Evolutionary conservation across 2,888 invertebrate species (phyloP).

Genomic region (Sabatieria punctata): DNA sequence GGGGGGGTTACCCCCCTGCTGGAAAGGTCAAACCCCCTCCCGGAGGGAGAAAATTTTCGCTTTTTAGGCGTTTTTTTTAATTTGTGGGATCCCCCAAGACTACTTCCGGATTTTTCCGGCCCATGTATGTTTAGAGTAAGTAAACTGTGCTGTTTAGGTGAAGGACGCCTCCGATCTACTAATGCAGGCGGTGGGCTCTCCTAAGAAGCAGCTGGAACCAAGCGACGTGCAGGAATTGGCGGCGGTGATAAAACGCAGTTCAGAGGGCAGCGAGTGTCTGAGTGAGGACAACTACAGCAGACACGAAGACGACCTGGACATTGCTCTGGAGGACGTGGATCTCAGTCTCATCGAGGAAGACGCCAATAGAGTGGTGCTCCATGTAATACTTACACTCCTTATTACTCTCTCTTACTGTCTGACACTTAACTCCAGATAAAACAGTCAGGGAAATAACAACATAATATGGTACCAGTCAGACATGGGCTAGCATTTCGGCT

Average conservation of each 20-base stretch:
- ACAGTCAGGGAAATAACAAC: too few relatives aligned
- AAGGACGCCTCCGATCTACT: neutral
- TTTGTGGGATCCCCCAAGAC: too few relatives aligned
- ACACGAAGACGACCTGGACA: neutral
- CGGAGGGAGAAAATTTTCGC: too few relatives aligned
- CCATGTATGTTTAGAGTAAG: neutral
- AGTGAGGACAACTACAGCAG: constrained; percentile 7
- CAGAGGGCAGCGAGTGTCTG: neutral
- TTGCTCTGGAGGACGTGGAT: neutral
- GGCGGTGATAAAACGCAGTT: neutral
- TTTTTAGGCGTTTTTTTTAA: too few relatives aligned
- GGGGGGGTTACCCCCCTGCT: neutral
- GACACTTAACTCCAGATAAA: too few relatives aligned
- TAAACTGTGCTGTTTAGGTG: neutral
- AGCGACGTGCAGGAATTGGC: neutral
- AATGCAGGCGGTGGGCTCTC: neutral
- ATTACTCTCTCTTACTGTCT: too few relatives aligned
- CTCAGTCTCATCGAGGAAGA: neutral
- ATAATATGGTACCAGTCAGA: too few relatives aligned
- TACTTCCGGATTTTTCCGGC: neutral
- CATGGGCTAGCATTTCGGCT: too few relatives aligned
- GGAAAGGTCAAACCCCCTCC: too few relatives aligned
- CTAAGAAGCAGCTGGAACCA: neutral
- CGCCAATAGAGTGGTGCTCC: neutral
- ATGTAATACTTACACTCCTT: too few relatives aligned